These are phyloP conservation scores for Allolobophora icterica DNA, from an alignment of 2,888 invertebrate species.

Conservation along the genomic window DNA sequence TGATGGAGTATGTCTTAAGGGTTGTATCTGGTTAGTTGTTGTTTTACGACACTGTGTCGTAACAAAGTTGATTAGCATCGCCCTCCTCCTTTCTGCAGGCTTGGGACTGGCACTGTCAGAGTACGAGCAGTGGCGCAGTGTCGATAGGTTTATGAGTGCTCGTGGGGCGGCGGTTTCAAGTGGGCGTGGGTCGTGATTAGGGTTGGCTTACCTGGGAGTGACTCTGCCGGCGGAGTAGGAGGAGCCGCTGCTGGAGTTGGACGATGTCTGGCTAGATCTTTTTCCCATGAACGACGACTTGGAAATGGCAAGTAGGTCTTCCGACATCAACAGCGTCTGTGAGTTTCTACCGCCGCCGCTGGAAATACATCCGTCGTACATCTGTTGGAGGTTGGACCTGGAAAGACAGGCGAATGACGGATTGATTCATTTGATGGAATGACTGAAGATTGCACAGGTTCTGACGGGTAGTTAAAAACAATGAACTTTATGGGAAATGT, in stretches of 20 bases:
- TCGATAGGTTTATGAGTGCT: no score
- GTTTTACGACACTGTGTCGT: no score
- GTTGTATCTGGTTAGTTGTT: no score
- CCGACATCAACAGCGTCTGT: neutral
- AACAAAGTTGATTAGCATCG: no score
- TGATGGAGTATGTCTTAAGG: no score
- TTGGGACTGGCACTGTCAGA: no score
- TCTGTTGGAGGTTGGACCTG: conserved; percentile 45
- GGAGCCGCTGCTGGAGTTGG: conserved; percentile 42
- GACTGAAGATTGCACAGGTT: neutral
- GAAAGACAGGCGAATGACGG: neutral
- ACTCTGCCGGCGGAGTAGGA: conserved; percentile 30
- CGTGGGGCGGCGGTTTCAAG: neutral
- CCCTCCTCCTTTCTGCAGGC: no score
- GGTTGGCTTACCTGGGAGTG: conserved; percentile 41
- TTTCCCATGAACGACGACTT: conserved; percentile 37
- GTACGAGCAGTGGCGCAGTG: no score
- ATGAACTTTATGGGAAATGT: neutral
- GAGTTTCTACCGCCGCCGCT: neutral
- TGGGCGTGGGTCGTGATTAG: neutral
- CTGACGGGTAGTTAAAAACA: neutral
- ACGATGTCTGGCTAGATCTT: conserved; percentile 42
- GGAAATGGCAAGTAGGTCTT: conserved; percentile 33
- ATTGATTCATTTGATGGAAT: neutral
- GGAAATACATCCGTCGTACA: conserved; percentile 36